Percentiles rank a stretch among this genome's conserved stretches.
Conservation (phyloP, 1,140 invertebrate species). For the Meloidogyne chitwoodi region DNA sequence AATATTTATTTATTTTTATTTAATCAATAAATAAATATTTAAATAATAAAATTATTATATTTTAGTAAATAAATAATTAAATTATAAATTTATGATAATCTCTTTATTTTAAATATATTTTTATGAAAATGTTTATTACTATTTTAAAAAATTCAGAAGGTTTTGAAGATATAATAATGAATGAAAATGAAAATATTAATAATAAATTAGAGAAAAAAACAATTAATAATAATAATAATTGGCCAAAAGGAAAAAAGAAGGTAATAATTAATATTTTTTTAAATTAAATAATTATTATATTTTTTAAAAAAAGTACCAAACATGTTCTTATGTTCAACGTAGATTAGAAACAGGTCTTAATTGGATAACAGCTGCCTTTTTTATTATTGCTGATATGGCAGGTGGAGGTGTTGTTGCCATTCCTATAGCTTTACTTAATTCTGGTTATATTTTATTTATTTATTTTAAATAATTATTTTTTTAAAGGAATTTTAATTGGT, state of each 20-base stretch:
- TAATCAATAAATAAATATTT: no score
- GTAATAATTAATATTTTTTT: not conserved
- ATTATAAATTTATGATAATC: no score
- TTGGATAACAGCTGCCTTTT: constrained; percentile 35
- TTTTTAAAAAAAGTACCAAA: constrained; percentile 1
- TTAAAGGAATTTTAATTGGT: constrained; percentile 29
- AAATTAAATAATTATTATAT: not conserved
- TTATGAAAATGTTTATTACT: not conserved
- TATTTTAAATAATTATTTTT: constrained; percentile 13
- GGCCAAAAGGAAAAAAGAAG: not conserved
- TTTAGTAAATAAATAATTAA: no score
- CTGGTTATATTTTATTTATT: constrained; percentile 18
- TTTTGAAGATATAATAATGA: not conserved
- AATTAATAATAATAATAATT: not conserved
- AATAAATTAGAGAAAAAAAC: not conserved
- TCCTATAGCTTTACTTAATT: constrained; percentile 42
- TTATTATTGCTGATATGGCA: constrained; percentile 47
- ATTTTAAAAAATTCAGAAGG: not conserved
- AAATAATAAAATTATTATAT: no score
- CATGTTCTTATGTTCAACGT: constrained; percentile 3
- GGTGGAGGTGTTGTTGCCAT: constrained; percentile 46
- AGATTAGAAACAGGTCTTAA: constrained; percentile 22
- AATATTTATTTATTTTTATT: no score
- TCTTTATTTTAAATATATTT: no score
- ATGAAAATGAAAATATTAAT: not conserved